A percentile compares a stretch with the other conserved stretches of the same genome.
Evolutionary conservation across 2,888 invertebrate genomes (phyloP).

Genomic region (Malacosoma neustria): DNA sequence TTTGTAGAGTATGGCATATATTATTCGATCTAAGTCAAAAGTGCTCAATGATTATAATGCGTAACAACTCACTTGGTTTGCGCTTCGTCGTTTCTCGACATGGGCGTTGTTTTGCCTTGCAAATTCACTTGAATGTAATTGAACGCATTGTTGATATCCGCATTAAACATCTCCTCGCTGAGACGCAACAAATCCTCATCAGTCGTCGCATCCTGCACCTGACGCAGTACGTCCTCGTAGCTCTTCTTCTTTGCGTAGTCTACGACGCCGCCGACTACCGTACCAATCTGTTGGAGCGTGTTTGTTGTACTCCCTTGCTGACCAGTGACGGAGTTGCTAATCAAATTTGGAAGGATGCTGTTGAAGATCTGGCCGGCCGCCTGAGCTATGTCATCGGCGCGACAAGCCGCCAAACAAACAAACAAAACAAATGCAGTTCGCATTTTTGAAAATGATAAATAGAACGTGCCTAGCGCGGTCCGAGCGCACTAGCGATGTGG

Average conservation of each 20-base stretch:
- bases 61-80: slow-evolving; percentile 78
- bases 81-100: slow-evolving; percentile 82
- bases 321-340: slow-evolving; percentile 47
- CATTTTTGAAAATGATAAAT: slow-evolving; percentile 38
- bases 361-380: slow-evolving; percentile 66
- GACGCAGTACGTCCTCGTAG: slow-evolving; percentile 56
- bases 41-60: slow-evolving; percentile 2
- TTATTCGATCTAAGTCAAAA: no score
- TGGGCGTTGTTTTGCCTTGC: slow-evolving; percentile 83
- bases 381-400: slow-evolving; percentile 52
- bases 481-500: slow-evolving; percentile 46
- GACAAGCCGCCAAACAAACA: slow-evolving; percentile 34
- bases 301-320: slow-evolving; percentile 60
- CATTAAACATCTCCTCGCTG: slow-evolving; percentile 81
- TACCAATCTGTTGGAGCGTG: slow-evolving; percentile 57
- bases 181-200: slow-evolving; percentile 81
- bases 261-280: slow-evolving; percentile 64
- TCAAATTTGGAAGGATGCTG: slow-evolving; percentile 55
- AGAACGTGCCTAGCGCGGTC: slow-evolving; percentile 47
- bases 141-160: slow-evolving; percentile 84
- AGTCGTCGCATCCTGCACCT: slow-evolving; percentile 69
- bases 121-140: slow-evolving; percentile 80
- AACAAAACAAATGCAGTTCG: slow-evolving; percentile 40
- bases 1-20: no score
- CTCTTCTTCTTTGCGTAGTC: slow-evolving; percentile 67